Base-by-base conservation (phyloP, 2,797 vertebrate species). In the Alcedo quadribrachys region DNA sequence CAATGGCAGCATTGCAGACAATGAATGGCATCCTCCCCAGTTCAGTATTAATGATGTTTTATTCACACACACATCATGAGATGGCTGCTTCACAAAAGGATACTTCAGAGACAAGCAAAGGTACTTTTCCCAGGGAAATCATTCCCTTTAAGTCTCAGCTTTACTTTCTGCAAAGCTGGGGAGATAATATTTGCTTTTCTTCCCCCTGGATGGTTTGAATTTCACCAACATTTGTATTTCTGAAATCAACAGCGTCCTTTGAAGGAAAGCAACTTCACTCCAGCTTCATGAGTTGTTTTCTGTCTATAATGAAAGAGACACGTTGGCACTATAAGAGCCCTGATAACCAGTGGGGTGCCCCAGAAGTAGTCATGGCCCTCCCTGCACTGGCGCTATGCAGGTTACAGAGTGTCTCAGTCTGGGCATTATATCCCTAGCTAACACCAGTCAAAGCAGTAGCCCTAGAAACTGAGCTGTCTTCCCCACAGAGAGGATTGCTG, bases 291-390 rank as follows among this genome's bases (percentile, higher is more conserved):
- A 60, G 46, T 50, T 15, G 24, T 66, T 75, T 75, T 55, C 50
- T 55, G 24, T 17, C 70, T 14, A 18, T 51, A 81, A 61, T 11
- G 5, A 28, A 66, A 1, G 2, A 45, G 15, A 45, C 22, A 25
- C 4, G 6, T 8, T 61, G 18, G 35, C 46, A 25, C 13, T 46
- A 6, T 3, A 30, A 53, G 48, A 45, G 54, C 32, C 0, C 0
- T 20, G 66, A 33, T 30, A 51, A 51, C 21, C 2, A 0, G 9
- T 27, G 53, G 24, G 32, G 12, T 2, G 2, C 11, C 12, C 32
- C 32, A 5, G 14, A 63, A 24, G 27, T 0, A n/a, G 30, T 32
- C 35, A 8, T 0, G 5, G 25, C 6, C 4, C 19, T 17, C 55
- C 53, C 14, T 35, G 17, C 48, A 3, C n/a, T 11, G 43, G 37